phyloP scores from a whole-genome alignment of 2,113 vertebrate genomes.

The Oreochromis aureus region DNA sequence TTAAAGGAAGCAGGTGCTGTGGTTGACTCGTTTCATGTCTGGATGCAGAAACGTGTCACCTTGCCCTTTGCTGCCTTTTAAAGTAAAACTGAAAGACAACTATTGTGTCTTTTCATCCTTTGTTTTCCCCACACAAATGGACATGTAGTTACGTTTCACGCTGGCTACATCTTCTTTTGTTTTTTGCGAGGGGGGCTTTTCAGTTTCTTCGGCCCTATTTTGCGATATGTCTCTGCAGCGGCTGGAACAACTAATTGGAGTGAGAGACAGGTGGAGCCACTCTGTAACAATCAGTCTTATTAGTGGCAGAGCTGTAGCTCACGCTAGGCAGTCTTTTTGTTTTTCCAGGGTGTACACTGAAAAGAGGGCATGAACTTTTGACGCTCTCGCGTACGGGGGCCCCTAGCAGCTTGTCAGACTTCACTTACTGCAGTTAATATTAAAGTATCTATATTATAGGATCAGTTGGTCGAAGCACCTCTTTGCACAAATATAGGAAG shows the following conservation, averaged over 20 bases:
- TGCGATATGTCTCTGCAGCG: constrained; percentile 34
- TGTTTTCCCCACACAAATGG: neutral
- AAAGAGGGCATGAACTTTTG: constrained; percentile 78
- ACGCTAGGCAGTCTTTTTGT: constrained; percentile 76
- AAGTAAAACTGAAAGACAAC: neutral
- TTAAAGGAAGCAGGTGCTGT: neutral
- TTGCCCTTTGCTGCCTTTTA: neutral
- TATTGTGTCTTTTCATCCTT: neutral
- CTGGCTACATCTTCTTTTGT: neutral
- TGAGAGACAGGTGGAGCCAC: constrained; percentile 78
- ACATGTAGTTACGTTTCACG: neutral
- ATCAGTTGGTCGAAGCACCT: neutral
- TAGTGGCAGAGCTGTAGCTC: constrained; percentile 59
- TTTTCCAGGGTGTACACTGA: constrained; percentile 80
- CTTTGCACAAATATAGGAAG: neutral
- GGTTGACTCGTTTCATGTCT: neutral
- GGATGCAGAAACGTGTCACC: neutral
- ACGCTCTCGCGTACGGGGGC: constrained; percentile 41
- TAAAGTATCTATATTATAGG: neutral
- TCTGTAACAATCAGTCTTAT: constrained; percentile 83
- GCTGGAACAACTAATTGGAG: constrained; percentile 79
- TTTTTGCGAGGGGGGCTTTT: neutral
- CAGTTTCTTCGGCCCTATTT: neutral
- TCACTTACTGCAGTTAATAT: constrained; percentile 18
- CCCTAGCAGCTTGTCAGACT: neutral